phyloP scores from a whole-genome alignment of 2,888 invertebrate genomes.

The Anaspis maculata region DNA sequence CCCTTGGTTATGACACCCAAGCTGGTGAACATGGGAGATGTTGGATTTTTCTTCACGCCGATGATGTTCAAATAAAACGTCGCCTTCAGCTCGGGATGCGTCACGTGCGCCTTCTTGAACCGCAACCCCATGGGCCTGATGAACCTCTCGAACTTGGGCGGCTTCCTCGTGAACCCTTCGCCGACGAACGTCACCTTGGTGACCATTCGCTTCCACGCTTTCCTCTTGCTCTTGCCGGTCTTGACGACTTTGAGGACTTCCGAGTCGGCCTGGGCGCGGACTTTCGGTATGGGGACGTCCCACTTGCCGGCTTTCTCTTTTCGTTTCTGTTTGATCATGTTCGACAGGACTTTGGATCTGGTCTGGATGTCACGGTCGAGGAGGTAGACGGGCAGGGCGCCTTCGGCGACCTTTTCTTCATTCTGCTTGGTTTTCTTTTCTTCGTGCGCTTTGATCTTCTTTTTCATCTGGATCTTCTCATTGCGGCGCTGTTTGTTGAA shows the following conservation, averaged over 20 bases:
- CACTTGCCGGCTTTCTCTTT: conserved; percentile 99
- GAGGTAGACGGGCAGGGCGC: conserved; percentile 93
- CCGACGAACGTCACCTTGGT: conserved; percentile 98
- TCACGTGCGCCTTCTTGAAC: conserved; percentile 97
- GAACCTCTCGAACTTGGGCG: conserved; percentile 97
- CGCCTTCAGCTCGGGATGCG: conserved; percentile 97
- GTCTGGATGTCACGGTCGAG: conserved; percentile 93
- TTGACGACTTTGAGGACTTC: conserved; percentile 93
- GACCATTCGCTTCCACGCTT: conserved; percentile 99
- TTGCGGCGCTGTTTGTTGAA: conserved; percentile 93
- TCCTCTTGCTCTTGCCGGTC: conserved; percentile 85
- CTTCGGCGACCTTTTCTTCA: conserved; percentile 76
- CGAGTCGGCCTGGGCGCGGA: conserved; percentile 90
- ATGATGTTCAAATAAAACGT: conserved; percentile 96
- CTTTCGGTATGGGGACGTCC: conserved; percentile 99
- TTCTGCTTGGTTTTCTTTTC: conserved; percentile 83
- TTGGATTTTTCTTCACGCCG: conserved; percentile 98
- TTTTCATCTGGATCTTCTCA: conserved; percentile 99
- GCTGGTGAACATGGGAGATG: conserved; percentile 92
- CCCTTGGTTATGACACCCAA: conserved; percentile 98
- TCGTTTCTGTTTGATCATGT: conserved; percentile 98
- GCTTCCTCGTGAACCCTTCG: conserved; percentile 96
- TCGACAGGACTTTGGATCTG: conserved; percentile 90
- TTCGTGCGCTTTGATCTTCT: conserved; percentile 95
- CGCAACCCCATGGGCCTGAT: conserved; percentile 95